Percentiles rank a stretch among this genome's conserved stretches.
Conservation (phyloP, 2,888 invertebrate genomes). For the Thecophora atra region DNA sequence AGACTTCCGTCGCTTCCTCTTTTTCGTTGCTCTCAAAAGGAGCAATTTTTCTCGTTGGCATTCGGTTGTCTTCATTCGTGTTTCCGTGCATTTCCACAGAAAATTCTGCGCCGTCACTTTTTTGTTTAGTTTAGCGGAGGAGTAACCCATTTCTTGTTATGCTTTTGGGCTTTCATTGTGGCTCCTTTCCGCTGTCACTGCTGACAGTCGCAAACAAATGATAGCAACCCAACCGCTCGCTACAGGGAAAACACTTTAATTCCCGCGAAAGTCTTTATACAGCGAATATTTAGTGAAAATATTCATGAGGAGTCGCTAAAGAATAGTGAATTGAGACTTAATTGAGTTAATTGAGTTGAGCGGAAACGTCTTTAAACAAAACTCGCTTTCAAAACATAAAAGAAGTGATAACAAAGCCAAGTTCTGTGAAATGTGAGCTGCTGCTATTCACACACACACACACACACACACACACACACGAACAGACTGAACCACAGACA, state of each 20-base stretch:
- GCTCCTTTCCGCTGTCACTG: background rate
- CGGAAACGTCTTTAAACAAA: background rate
- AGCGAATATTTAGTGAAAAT: no score
- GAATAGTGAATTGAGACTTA: background rate
- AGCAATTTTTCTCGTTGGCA: background rate
- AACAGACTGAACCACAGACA: background rate
- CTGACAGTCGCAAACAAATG: slow-evolving; percentile 20
- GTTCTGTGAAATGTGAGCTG: slow-evolving; percentile 3
- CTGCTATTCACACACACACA: background rate
- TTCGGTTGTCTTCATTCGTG: slow-evolving; percentile 43
- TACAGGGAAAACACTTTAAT: no score
- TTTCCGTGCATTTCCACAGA: slow-evolving; percentile 15
- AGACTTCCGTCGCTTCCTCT: background rate
- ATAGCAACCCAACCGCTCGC: background rate
- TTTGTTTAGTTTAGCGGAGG: slow-evolving; percentile 54
- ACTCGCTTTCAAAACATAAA: background rate
- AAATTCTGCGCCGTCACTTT: slow-evolving; percentile 35
- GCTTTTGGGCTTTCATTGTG: background rate
- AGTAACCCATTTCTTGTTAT: background rate
- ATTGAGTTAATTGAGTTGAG: slow-evolving; percentile 24
- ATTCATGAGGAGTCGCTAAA: no score
- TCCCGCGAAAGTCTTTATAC: no score
- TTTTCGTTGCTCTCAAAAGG: background rate
- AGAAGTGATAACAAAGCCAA: background rate
- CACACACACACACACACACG: no score